Conservation (phyloP, 2,888 invertebrate genomes). For the Caenorhabditis becei region DNA sequence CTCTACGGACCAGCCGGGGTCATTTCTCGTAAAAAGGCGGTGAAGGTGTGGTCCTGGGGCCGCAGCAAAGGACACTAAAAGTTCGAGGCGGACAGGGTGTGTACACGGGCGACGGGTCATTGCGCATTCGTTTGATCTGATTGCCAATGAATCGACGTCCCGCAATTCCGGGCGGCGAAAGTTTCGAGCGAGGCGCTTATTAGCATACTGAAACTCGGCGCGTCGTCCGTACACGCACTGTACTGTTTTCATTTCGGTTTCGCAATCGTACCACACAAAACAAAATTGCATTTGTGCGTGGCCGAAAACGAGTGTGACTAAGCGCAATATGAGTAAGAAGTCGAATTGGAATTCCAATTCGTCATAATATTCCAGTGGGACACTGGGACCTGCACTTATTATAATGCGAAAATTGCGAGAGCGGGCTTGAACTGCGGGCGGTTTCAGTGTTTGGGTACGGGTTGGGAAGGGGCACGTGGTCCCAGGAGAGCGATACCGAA, state of each 20-base stretch:
- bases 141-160: constrained; percentile 27
- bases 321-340: not conserved
- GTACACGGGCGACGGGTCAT: constrained; percentile 35
- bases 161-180: constrained; percentile 1
- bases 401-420: constrained; percentile 12
- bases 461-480: constrained; percentile 13
- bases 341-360: not conserved
- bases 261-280: constrained; percentile 18
- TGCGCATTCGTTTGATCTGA: constrained; percentile 55
- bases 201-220: constrained; percentile 36
- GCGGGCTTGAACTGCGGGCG: constrained; percentile 15
- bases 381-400: constrained; percentile 4
- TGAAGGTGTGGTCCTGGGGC: not conserved
- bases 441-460: constrained; percentile 1
- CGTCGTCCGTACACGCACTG: constrained; percentile 12
- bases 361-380: not conserved
- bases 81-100: constrained; percentile 20
- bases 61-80: not conserved
- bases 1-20: not conserved
- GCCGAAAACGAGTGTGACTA: constrained; percentile 28
- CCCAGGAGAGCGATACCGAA: constrained; percentile 58
- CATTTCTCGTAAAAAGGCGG: constrained; percentile 1
- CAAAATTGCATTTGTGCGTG: constrained; percentile 18
- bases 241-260: constrained; percentile 27
- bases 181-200: constrained; percentile 18